phyloP scores from a whole-genome alignment of 2,888 invertebrate genomes.

The Myathropa florea region DNA sequence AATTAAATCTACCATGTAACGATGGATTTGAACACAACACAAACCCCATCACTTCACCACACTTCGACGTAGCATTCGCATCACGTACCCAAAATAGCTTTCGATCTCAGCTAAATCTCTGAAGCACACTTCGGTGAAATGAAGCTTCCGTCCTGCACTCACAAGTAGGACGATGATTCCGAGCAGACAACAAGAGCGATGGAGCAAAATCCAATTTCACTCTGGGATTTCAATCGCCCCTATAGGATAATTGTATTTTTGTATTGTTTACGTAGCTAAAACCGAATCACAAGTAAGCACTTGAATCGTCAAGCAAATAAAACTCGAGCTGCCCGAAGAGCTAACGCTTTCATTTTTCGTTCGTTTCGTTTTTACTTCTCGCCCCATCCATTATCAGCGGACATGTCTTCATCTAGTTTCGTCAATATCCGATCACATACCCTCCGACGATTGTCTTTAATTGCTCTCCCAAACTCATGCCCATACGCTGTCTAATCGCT shows the following conservation, averaged over 20 bases:
- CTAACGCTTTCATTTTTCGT: constrained; percentile 2
- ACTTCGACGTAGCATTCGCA: constrained; percentile 28
- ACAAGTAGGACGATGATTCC: not conserved
- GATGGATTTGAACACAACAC: constrained; percentile 19
- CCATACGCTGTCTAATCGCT: not conserved
- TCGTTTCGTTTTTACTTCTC: not conserved
- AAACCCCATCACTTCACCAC: not conserved
- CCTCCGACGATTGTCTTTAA: constrained; percentile 21
- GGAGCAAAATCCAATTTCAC: constrained; percentile 31
- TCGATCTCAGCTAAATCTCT: constrained; percentile 18
- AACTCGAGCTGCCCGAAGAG: not conserved
- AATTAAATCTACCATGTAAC: constrained; percentile 50
- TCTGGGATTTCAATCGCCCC: constrained; percentile 10
- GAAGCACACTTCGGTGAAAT: constrained; percentile 9
- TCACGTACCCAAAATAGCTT: constrained; percentile 41
- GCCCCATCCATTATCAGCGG: constrained; percentile 14
- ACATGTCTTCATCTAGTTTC: constrained; percentile 23
- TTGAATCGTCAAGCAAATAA: not conserved
- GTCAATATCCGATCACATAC: constrained; percentile 14
- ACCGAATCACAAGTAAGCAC: constrained; percentile 1
- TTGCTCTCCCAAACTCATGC: constrained; percentile 4
- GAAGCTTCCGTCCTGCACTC: not conserved
- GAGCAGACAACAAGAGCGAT: not conserved
- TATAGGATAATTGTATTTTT: not conserved
- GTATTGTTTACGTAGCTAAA: constrained; percentile 27